phyloP scores from a whole-genome alignment of 2,888 invertebrate genomes.

The Conomelus anceps region DNA sequence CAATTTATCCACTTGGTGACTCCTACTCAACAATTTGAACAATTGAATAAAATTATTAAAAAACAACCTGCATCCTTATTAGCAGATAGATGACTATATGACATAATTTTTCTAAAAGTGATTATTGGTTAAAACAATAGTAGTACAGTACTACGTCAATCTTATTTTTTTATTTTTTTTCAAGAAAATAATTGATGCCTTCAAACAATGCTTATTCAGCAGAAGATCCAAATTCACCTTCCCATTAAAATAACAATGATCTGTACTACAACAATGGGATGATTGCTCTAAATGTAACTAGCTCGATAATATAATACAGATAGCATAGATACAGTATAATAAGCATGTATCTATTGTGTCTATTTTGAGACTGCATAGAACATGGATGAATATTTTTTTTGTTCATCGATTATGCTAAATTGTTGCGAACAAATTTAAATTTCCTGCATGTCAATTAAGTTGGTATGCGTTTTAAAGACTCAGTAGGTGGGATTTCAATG shows the following conservation, averaged over 20 bases:
- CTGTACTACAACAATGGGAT: neutral
- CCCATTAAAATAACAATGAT: neutral
- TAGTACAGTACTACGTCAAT: no score
- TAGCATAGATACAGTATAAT: neutral
- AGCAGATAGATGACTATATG: neutral
- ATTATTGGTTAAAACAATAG: neutral
- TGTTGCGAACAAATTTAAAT: neutral
- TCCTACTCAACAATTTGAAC: neutral
- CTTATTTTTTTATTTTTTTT: no score
- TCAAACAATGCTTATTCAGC: no score
- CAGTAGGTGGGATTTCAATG: neutral
- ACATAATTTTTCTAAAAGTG: neutral
- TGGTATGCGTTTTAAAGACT: neutral
- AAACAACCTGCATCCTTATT: neutral
- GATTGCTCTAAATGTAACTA: neutral
- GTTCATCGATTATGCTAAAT: neutral
- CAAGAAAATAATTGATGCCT: no score
- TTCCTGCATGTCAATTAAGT: neutral
- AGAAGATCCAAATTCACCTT: neutral
- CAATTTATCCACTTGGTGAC: neutral
- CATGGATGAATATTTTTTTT: neutral
- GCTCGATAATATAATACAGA: neutral
- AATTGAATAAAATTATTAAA: neutral
- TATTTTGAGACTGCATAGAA: neutral
- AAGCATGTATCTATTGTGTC: neutral